Evolutionary conservation across 2,888 invertebrate genomes (phyloP).

Genomic region (Cerceris rybyensis): DNA sequence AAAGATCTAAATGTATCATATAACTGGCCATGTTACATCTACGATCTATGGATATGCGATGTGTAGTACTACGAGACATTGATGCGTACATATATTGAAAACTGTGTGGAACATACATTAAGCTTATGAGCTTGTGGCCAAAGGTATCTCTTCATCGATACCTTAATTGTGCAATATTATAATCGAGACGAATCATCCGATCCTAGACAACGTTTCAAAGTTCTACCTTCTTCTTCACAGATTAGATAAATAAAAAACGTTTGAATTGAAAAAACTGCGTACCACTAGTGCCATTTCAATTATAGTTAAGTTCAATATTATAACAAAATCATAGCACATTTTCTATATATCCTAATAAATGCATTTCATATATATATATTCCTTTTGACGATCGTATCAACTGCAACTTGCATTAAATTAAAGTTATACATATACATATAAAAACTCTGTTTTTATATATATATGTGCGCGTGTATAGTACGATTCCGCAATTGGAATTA

Average conservation of each 20-base stretch:
- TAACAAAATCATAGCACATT: conserved; percentile 64
- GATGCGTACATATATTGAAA: conserved; percentile 55
- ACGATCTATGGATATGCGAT: conserved; percentile 51
- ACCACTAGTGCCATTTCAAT: conserved; percentile 44
- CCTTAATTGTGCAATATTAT: conserved; percentile 45
- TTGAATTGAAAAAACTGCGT: conserved; percentile 25
- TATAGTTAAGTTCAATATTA: conserved; percentile 40
- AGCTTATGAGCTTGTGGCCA: conserved; percentile 47
- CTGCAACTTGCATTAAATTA: conserved; percentile 54
- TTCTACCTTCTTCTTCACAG: conserved; percentile 18
- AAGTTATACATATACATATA: conserved; percentile 42
- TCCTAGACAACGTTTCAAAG: conserved; percentile 10
- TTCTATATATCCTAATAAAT: conserved; percentile 66
- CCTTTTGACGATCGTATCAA: conserved; percentile 43
- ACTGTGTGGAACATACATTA: conserved; percentile 41
- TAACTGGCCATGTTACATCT: conserved; percentile 62
- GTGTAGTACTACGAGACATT: conserved; percentile 59
- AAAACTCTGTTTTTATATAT: conserved; percentile 17
- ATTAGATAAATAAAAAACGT: conserved; percentile 31
- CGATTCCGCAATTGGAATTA: conserved; percentile 66
- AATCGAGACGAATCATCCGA: conserved; percentile 14
- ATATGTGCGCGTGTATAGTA: conserved; percentile 56
- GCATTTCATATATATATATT: conserved; percentile 59
- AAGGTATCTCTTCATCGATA: conserved; percentile 37
- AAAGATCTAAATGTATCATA: conserved; percentile 54